Base-by-base conservation (phyloP, 2,888 invertebrate genomes). In the Alcis repandata region DNA sequence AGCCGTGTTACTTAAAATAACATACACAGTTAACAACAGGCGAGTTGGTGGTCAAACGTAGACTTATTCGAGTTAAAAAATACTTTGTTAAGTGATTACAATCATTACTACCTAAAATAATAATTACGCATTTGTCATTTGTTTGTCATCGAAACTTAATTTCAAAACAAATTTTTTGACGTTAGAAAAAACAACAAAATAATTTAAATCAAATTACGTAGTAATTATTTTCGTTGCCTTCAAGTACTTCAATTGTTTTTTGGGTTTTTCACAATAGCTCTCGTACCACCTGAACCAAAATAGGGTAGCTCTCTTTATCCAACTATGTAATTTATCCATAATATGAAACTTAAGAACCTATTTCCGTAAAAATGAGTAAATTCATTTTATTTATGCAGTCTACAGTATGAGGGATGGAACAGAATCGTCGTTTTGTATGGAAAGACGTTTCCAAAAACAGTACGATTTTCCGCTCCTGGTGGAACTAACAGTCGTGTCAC, bases 291-390 rank as follows among this genome's bases (percentile, higher is more conserved):
- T 63, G 62, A 69, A 62, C 58, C 56, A 40, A 66, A 46, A 58
- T 19, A 65, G 70, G 68, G 71, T 59, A 69, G 71, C 72, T 74
- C 74, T 70, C 69, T 56, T 38, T 36, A 46, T 27, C n/a, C 43
- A 54, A 32, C 7, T 36, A 22, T 0, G 10, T 17, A 53, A n/a
- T 38, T 49, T 52, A 36, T 8, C 13, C 15, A 53, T 33, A 33
- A 20, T 36, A 20, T 20, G 10, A 51, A 51, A 51, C 20, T 9
- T 10, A 0, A 4, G 8, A 13, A 51, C 19, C 1, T 11, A 6
- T 36, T 51, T 51, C 20, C 36, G 19, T 51, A 1, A 51, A 36
- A 19, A 13, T 19, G 36, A 38, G 6, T 49, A 17, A 7, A 51
- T 51, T 11, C 48, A 48, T 48, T n/a, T n/a, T 33, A 51, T 20